Conservation (phyloP, 2,888 invertebrate species). For the Adela reaumurella region DNA sequence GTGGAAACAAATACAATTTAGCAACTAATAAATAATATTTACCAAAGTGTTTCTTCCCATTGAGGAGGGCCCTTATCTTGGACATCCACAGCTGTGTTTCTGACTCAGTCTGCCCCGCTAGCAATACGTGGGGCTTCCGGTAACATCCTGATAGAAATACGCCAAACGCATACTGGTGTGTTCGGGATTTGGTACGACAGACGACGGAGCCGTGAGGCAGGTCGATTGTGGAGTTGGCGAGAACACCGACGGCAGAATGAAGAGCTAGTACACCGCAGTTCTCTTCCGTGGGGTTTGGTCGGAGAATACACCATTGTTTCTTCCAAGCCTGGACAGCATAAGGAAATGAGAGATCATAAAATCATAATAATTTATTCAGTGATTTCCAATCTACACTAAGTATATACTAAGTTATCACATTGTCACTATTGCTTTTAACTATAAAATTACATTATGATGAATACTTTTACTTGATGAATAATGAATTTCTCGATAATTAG, state of each 20-base stretch:
- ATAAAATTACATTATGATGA: too few relatives aligned
- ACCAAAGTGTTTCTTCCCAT: conserved; percentile 36
- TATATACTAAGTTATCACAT: conserved; percentile 11
- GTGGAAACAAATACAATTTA: too few relatives aligned
- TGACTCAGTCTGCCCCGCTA: conserved; percentile 61
- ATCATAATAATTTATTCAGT: conserved; percentile 20
- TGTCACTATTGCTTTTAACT: conserved; percentile 15
- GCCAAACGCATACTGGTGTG: conserved; percentile 67
- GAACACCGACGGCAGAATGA: conserved; percentile 39
- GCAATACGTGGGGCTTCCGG: conserved; percentile 60
- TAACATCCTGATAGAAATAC: conserved; percentile 56
- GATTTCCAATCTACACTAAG: too few relatives aligned
- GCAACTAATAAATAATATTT: too few relatives aligned
- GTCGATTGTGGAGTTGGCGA: conserved; percentile 35
- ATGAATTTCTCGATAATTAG: too few relatives aligned
- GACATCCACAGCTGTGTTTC: conserved; percentile 70
- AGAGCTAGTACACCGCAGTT: conserved; percentile 54
- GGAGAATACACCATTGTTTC: conserved; percentile 62
- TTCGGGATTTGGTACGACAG: conserved; percentile 63
- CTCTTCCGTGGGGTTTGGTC: conserved; percentile 50
- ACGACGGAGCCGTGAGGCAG: conserved; percentile 59
- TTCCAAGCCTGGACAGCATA: conserved; percentile 61
- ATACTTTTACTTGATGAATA: too few relatives aligned
- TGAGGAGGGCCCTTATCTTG: conserved; percentile 52
- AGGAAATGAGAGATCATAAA: conserved; percentile 14